Conservation (phyloP, 2,888 invertebrate species). For the Agrochola macilenta region DNA sequence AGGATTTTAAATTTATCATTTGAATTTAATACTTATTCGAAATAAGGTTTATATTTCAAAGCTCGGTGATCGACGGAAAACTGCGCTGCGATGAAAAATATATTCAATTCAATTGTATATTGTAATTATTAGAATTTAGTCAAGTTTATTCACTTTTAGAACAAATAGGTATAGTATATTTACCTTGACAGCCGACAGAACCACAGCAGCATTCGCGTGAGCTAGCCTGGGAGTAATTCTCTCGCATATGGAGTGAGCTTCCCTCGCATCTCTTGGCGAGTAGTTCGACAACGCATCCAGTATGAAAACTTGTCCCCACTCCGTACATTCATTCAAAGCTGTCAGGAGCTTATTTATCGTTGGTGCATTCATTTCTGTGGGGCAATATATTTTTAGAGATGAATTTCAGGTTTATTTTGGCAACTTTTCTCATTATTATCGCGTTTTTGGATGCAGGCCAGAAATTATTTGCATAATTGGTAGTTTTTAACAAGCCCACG, state of each 20-base stretch:
- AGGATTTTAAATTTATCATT: too few species aligned
- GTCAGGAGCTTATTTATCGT: conserved; percentile 99
- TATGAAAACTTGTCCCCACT: conserved; percentile 99
- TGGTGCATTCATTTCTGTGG: conserved; percentile 97
- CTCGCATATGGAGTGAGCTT: conserved; percentile 99
- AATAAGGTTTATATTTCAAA: too few species aligned
- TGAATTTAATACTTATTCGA: too few species aligned
- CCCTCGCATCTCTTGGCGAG: conserved; percentile 98
- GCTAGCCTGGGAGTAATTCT: conserved; percentile 99
- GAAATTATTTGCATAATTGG: conserved; percentile 12
- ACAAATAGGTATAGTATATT: neutral
- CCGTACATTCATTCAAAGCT: conserved; percentile 99
- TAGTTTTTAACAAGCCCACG: neutral
- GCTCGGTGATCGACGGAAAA: too few species aligned
- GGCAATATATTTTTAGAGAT: conserved; percentile 20
- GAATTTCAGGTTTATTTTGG: conserved; percentile 15
- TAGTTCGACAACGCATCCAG: conserved; percentile 99
- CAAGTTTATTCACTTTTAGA: too few species aligned
- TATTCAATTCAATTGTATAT: too few species aligned
- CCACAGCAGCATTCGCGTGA: conserved; percentile 99
- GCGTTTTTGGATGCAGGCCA: conserved; percentile 27
- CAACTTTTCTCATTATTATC: neutral
- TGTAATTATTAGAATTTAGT: too few species aligned
- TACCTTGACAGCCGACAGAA: conserved; percentile 99
- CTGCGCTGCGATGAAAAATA: too few species aligned